Base-by-base conservation (phyloP, 2,888 invertebrate genomes). In the Chaetoderma sp. region DNA sequence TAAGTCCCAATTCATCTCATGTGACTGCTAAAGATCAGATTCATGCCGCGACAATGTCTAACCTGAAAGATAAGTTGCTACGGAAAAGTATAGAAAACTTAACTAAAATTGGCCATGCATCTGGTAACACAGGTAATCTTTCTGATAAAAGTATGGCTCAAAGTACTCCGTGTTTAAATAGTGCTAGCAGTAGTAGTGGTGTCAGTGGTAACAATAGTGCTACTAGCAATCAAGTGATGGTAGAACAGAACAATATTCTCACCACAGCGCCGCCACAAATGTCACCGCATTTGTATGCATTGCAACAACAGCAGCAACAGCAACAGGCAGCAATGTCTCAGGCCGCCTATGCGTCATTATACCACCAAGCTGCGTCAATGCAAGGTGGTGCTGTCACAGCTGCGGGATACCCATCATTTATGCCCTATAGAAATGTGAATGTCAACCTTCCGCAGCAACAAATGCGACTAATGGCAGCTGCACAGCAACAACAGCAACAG, bases 61-160 rank as follows among this genome's bases (percentile, higher is more conserved):
- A 78, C 45, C 71, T 82, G 21, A 81, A 81, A 58, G 81, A 82
- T 58, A 79, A 80, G 63, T 62, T 81, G 21, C 67, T 79, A 61
- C 65, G 76, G 30, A 78, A 77, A 62, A 79, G 78, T 63, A 71
- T 71, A 62, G 78, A 80, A 63, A 79, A 78, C 52, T 68, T 79
- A 18, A 67, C 61, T 58, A 76, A 74, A 62, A 42, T 54, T 18
- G 32, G 42, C 36, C 33, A 23, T 25, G 10, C 8, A 10, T 10
- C 10, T 5, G 36, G 56, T 2, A 39, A 36, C 4, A 21, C 25
- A 8, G 33, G 13, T 6, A 13, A 47, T 10, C 10, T 8, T 47
- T 1, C 36, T 36, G 32, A 4, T 2, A n/a, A 33, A n/a, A 10
- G 21, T 25, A 18, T 25, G 16, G 36, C 23, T 32, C 54, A 54